phyloP scores from a whole-genome alignment of 1,140 invertebrate genomes.

The Pachyrhynchus sulphureomaculatus region DNA sequence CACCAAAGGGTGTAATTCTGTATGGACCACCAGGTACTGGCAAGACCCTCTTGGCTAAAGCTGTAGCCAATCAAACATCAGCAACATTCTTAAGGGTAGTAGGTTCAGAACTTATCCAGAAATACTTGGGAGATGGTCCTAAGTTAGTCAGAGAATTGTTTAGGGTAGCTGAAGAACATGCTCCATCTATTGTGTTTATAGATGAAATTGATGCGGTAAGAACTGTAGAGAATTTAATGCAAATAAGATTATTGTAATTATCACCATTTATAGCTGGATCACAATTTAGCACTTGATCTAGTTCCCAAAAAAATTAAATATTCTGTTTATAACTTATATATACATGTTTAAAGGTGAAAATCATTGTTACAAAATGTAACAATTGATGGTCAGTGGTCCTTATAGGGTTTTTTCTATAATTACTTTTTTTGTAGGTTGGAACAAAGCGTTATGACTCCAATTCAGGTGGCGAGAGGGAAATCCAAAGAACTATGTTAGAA shows the following conservation, averaged over 20 bases:
- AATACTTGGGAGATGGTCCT: constrained; percentile 98
- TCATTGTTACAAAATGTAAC: no score
- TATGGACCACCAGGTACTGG: constrained; percentile 98
- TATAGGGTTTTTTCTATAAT: no score
- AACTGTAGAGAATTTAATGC: no score
- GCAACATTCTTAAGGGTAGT: constrained; percentile 98
- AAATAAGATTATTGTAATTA: no score
- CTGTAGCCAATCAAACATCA: constrained; percentile 99
- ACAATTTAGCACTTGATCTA: no score
- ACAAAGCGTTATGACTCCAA: constrained; percentile 99
- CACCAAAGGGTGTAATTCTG: constrained; percentile 98
- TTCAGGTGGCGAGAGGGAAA: constrained; percentile 98
- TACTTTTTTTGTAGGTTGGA: constrained; percentile 56
- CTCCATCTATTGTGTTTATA: constrained; percentile 99
- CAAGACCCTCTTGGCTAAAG: constrained; percentile 97
- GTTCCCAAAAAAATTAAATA: no score
- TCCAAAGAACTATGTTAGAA: constrained; percentile 99
- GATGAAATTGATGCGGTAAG: constrained; percentile 99
- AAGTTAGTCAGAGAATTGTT: constrained; percentile 98
- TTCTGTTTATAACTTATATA: no score
- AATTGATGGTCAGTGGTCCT: no score
- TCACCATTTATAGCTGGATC: not conserved
- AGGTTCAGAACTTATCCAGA: constrained; percentile 98
- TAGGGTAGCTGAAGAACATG: constrained; percentile 98
- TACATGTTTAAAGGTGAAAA: no score